Evolutionary conservation across 2,113 vertebrate species (phyloP).

Genomic region (Neolamprologus kungweensis): DNA sequence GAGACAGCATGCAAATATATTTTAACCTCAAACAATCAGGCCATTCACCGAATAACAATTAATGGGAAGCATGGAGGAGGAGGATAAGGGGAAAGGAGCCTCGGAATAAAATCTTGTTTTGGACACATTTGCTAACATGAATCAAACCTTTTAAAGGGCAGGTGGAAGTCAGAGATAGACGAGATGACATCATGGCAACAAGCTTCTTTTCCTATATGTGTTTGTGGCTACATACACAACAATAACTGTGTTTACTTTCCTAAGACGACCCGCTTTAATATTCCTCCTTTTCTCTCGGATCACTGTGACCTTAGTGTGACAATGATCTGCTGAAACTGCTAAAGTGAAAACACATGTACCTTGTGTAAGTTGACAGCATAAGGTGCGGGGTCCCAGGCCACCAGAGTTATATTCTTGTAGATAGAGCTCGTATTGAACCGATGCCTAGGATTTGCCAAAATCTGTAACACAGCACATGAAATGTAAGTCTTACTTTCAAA

Average conservation of each 20-base stretch:
- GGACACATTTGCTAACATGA: background rate
- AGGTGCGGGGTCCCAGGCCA: slow-evolving; percentile 96
- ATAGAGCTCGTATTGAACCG: slow-evolving; percentile 85
- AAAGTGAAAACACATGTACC: slow-evolving; percentile 56
- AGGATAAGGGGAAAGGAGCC: background rate
- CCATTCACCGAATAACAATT: background rate
- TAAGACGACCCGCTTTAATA: background rate
- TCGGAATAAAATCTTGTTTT: background rate
- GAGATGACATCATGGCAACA: background rate
- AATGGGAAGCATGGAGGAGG: background rate
- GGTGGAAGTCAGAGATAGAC: background rate
- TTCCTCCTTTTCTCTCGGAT: background rate
- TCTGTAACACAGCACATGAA: slow-evolving; percentile 63
- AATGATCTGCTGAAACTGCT: background rate
- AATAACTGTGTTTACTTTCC: background rate
- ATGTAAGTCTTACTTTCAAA: background rate
- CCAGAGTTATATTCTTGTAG: slow-evolving; percentile 88
- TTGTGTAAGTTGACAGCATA: slow-evolving; percentile 86
- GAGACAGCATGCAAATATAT: background rate
- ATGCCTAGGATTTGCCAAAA: slow-evolving; percentile 85
- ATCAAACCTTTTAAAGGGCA: background rate
- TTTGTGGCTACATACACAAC: background rate
- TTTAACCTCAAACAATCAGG: background rate
- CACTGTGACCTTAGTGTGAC: background rate
- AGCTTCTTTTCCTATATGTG: background rate